phyloP scores from a whole-genome alignment of 2,113 vertebrate genomes.

The Melanocharis versteri region DNA sequence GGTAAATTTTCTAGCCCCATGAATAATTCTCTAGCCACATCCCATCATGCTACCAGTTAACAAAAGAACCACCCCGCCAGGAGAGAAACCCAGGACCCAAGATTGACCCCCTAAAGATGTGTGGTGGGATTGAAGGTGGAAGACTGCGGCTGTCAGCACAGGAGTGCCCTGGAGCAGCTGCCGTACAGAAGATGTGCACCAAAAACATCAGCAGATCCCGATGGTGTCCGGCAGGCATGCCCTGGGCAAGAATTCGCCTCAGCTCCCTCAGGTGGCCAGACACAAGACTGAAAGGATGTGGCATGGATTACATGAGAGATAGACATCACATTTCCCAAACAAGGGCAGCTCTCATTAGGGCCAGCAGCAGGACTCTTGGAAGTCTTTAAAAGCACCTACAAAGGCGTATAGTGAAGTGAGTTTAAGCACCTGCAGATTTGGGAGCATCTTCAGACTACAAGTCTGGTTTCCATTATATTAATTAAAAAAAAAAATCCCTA shows the following conservation, averaged over 20 bases:
- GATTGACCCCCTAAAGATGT: neutral
- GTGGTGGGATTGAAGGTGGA: neutral
- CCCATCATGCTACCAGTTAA: neutral
- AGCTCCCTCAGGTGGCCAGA: neutral
- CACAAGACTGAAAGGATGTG: neutral
- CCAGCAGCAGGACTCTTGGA: neutral
- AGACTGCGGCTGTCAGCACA: neutral
- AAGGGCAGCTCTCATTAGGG: neutral
- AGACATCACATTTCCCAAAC: neutral
- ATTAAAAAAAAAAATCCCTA: neutral
- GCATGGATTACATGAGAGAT: neutral
- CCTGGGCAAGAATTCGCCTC: fast-evolving
- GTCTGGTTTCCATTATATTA: neutral
- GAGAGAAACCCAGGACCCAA: neutral
- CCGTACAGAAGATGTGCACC: neutral
- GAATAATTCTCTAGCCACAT: neutral
- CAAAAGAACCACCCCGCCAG: neutral
- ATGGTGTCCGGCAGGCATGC: fast-evolving
- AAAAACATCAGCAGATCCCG: neutral
- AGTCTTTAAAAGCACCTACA: neutral
- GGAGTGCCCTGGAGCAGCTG: neutral
- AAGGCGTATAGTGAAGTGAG: neutral
- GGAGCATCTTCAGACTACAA: neutral
- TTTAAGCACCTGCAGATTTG: neutral
- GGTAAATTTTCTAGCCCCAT: neutral